These are phyloP conservation scores for Linyphia triangularis DNA, from an alignment of 2,888 invertebrate species.

Conservation along the genomic window DNA sequence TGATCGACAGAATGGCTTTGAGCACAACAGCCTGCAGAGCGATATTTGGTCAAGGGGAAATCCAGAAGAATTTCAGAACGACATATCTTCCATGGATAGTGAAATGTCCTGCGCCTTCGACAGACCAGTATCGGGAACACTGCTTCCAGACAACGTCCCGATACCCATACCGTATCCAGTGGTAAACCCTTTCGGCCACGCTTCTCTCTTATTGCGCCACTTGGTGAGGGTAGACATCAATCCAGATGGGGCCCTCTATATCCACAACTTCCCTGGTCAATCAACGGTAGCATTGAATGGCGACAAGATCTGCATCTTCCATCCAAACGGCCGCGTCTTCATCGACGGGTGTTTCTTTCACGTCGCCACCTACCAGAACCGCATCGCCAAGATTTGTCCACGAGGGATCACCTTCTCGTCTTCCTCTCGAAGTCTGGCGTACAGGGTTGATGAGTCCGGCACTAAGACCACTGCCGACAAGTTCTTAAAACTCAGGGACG, in stretches of 20 bases:
- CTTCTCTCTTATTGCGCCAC: conserved; percentile 88
- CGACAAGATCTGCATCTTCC: conserved; percentile 88
- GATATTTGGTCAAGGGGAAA: too few species aligned
- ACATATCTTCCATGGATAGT: background rate
- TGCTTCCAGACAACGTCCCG: background rate
- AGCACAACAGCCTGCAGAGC: too few species aligned
- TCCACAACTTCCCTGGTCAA: conserved; percentile 84
- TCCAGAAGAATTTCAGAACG: background rate
- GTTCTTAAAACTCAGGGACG: conserved; percentile 90
- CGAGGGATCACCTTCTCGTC: conserved; percentile 94
- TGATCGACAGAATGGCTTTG: too few species aligned
- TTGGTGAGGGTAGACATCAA: conserved; percentile 90
- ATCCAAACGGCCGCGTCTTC: conserved; percentile 89
- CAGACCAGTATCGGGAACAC: too few species aligned
- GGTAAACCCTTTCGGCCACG: conserved; percentile 89
- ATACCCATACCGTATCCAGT: conserved; percentile 79
- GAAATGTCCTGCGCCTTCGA: background rate
- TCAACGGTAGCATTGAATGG: conserved; percentile 88
- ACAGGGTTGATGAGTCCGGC: conserved; percentile 92
- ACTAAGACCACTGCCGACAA: conserved; percentile 92
- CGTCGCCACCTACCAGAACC: conserved; percentile 74
- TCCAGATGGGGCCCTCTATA: conserved; percentile 86
- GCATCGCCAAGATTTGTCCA: conserved; percentile 92
- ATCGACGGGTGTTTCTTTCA: conserved; percentile 80
- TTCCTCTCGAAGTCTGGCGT: conserved; percentile 91